These are phyloP conservation scores for Clupea harengus DNA, from an alignment of 2,113 vertebrate genomes.

Conservation along the genomic window DNA sequence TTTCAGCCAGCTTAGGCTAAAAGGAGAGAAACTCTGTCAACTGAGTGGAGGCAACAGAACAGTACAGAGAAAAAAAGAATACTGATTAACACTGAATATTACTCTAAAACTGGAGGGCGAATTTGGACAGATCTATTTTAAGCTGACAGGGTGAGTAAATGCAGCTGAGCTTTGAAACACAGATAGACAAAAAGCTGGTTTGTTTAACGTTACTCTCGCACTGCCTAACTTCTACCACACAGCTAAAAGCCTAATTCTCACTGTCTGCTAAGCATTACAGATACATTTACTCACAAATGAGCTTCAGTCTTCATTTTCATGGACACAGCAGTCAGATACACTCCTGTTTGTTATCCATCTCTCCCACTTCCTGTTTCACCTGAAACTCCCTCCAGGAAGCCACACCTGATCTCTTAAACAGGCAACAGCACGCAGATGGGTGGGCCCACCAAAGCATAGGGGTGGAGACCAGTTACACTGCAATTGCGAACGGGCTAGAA, in stretches of 20 bases:
- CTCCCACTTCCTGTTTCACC: constrained; percentile 51
- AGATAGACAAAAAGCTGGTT: not conserved
- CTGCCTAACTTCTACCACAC: not conserved
- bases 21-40: not conserved
- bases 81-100: not conserved
- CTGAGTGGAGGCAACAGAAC: not conserved
- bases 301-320: not conserved
- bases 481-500: too few relatives aligned
- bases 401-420: constrained; percentile 65
- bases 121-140: not conserved
- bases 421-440: not conserved
- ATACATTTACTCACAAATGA: not conserved
- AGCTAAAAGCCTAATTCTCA: not conserved
- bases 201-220: not conserved
- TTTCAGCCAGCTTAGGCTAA: not conserved
- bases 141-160: not conserved
- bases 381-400: constrained; percentile 39
- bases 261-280: not conserved
- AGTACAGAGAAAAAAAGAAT: not conserved
- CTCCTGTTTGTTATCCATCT: not conserved
- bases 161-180: not conserved
- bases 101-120: not conserved
- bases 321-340: not conserved
- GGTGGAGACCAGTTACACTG: not conserved
- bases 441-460: not conserved